Conservation (phyloP, 2,888 invertebrate genomes). For the Drosophila birchii region DNA sequence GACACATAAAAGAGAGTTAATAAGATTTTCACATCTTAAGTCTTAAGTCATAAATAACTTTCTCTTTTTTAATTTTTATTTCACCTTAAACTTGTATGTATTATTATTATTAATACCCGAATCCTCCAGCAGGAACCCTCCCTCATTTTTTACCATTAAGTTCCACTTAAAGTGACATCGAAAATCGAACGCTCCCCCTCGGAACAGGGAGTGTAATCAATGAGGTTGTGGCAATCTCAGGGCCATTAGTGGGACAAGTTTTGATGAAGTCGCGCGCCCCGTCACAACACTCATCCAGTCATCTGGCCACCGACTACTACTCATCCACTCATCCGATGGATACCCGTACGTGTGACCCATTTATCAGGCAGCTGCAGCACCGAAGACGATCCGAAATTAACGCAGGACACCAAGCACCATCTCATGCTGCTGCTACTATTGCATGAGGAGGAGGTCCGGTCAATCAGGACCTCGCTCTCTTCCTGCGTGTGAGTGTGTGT, state of each 20-base stretch:
- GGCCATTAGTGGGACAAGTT: slow-evolving; percentile 40
- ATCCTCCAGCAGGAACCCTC: rapidly evolving
- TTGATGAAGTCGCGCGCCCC: slow-evolving; percentile 71
- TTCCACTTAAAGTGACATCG: slow-evolving; percentile 1
- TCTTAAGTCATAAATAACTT: background rate
- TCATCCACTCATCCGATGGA: slow-evolving; percentile 11
- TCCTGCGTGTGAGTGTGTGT: slow-evolving; percentile 12
- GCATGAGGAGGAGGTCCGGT: slow-evolving; percentile 43
- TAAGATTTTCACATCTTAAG: background rate
- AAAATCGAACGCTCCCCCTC: slow-evolving; percentile 6
- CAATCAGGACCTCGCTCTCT: slow-evolving; percentile 62
- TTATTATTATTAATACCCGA: background rate
- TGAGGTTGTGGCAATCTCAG: slow-evolving; percentile 15
- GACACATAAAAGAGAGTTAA: background rate
- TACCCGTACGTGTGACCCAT: slow-evolving; percentile 76
- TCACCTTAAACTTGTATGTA: background rate
- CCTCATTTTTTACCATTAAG: background rate
- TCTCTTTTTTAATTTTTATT: too few relatives aligned
- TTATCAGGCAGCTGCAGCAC: slow-evolving; percentile 64
- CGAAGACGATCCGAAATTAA: slow-evolving; percentile 80
- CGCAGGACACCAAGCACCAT: slow-evolving; percentile 44
- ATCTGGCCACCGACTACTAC: slow-evolving; percentile 3
- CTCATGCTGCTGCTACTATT: slow-evolving; percentile 7
- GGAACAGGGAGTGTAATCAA: slow-evolving; percentile 13
- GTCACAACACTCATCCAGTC: slow-evolving; percentile 70